Evolutionary conservation across 1,140 invertebrate species (phyloP).

Genomic region (Atta texana): DNA sequence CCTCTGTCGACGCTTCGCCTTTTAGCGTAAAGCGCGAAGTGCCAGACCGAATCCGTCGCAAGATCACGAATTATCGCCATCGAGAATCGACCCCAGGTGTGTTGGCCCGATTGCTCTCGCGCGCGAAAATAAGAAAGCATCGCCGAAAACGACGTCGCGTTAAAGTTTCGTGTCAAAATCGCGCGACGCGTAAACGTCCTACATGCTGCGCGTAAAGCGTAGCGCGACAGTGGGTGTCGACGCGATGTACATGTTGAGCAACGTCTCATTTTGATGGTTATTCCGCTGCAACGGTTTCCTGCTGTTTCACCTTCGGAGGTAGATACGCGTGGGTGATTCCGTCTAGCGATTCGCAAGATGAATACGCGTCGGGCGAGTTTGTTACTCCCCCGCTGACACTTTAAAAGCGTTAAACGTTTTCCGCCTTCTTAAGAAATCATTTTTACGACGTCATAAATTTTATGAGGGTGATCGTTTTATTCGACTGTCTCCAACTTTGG

Average conservation of each 20-base stretch:
- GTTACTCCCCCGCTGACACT: constrained; percentile 46
- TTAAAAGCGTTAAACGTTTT: constrained; percentile 8
- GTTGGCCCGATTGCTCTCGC: constrained; percentile 45
- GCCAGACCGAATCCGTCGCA: neutral
- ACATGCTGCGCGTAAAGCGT: constrained; percentile 17
- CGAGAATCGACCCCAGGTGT: constrained; percentile 14
- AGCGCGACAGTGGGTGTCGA: constrained; percentile 36
- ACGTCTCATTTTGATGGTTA: constrained; percentile 57
- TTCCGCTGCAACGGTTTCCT: constrained; percentile 55
- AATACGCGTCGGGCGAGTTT: constrained; percentile 49
- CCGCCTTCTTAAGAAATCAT: neutral
- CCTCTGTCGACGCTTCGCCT: constrained; percentile 25
- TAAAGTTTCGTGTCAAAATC: neutral
- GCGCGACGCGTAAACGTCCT: neutral
- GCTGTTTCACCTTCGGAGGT: constrained; percentile 60
- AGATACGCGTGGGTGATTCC: constrained; percentile 61
- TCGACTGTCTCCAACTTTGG: neutral
- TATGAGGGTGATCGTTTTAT: neutral
- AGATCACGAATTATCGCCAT: constrained; percentile 23
- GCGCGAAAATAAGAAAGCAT: constrained; percentile 49
- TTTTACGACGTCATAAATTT: constrained; percentile 2
- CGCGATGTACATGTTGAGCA: constrained; percentile 23
- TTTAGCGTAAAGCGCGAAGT: constrained; percentile 26
- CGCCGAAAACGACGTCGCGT: constrained; percentile 29
- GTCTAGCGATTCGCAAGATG: constrained; percentile 35